Base-by-base conservation (phyloP, 2,888 invertebrate species). In the Tetragonisca angustula region DNA sequence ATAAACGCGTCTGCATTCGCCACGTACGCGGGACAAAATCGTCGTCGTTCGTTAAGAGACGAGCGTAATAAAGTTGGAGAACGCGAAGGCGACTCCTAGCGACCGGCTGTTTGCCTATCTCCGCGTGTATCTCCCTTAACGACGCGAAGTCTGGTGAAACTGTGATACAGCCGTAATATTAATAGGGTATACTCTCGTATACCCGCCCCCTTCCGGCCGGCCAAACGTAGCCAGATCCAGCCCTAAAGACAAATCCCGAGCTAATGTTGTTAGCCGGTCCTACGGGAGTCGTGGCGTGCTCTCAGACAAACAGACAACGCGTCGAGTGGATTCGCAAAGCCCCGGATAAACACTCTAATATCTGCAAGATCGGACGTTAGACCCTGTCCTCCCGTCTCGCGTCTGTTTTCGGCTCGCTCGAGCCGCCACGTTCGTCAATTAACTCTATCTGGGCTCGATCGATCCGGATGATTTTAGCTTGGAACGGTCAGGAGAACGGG, bases 201-300 rank as follows among this genome's bases (percentile, higher is more conserved):
- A 59, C n/a, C 78, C 69, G 65, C 56, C 70, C 70, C 76, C 54
- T 75, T 75, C 68, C 71, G 59, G n/a, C 4, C n/a, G 36, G n/a
- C 15, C 79, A 27, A 32, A 27, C 56, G 32, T 64, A 21, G 54
- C 19, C 52, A 32, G 54, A 76, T 79, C 77, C 76, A 85, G 79
- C 80, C 87, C 89, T 59, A 79, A 86, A 90, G 91, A 91, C 90
- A 91, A 90, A 91, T 91, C 91, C 86, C 85, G 77, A 87, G 86
- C 84, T 91, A 90, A 90, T 88, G 88, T 91, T 82, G 89, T 90
- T 90, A 90, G 91, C 82, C 74, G 88, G 84, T 90, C 87, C 89
- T 89, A 19, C 81, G 89, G 89, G 90, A 81, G 69, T 52, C 74
- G 76, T 83, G 75, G 80, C 83, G 61, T 77, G 77, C 76, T 79